Evolutionary conservation across 2,113 vertebrate species (phyloP).

Genomic region (Gymnorhina tibicen): DNA sequence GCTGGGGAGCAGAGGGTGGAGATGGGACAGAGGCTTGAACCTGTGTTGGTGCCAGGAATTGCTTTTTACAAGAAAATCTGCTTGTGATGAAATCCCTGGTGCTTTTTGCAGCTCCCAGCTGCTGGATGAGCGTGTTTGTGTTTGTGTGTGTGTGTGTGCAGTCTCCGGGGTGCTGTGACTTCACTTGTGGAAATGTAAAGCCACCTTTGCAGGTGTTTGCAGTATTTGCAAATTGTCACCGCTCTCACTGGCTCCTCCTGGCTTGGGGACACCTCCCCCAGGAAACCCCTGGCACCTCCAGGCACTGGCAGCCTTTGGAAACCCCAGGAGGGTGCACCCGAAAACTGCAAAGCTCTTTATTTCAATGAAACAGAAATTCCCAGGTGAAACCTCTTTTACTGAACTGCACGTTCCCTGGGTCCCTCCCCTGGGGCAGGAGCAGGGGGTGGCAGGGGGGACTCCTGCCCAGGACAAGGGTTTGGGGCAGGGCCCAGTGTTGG

Average conservation of each 20-base stretch:
- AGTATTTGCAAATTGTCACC: background rate
- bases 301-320: background rate
- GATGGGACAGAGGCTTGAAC: background rate
- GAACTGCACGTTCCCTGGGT: accelerated
- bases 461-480: background rate
- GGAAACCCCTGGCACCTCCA: too few species aligned
- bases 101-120: background rate
- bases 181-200: background rate
- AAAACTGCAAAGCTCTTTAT: background rate
- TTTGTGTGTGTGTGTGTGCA: background rate
- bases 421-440: background rate
- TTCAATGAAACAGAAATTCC: background rate
- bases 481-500: background rate
- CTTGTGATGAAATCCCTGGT: background rate
- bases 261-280: background rate
- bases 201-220: background rate
- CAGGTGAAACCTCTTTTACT: background rate
- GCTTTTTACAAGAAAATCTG: background rate
- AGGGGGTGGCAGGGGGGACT: background rate
- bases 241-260: background rate
- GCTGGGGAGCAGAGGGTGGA: background rate
- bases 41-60: background rate
- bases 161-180: background rate
- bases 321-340: background rate
- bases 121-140: background rate